phyloP scores from a whole-genome alignment of 1,140 invertebrate species.

The Drosophila sp. region DNA sequence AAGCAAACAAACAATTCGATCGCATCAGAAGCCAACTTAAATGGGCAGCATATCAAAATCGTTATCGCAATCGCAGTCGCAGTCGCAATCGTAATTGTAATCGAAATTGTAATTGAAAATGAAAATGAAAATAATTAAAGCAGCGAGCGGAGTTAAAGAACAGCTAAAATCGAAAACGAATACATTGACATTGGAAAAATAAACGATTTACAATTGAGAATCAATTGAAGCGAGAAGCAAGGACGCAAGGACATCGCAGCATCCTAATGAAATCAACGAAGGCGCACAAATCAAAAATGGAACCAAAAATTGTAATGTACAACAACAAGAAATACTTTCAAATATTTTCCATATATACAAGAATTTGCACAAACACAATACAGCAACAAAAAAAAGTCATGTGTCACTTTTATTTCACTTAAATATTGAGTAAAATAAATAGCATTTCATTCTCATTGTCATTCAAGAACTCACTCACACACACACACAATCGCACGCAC shows the following conservation, averaged over 20 bases:
- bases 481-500: slow-evolving; percentile 12
- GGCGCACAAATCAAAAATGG: slow-evolving; percentile 67
- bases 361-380: slow-evolving; percentile 31
- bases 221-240: slow-evolving; percentile 5
- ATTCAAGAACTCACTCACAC: slow-evolving; percentile 23
- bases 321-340: slow-evolving; percentile 33
- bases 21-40: slow-evolving; percentile 12
- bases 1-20: slow-evolving; percentile 10
- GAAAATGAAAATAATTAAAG: slow-evolving; percentile 9
- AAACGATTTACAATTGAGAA: slow-evolving; percentile 1
- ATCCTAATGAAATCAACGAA: slow-evolving; percentile 68
- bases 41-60: slow-evolving; percentile 41
- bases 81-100: slow-evolving; percentile 39
- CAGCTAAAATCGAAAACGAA: not conserved
- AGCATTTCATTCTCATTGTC: slow-evolving; percentile 55
- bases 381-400: slow-evolving; percentile 38
- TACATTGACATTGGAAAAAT: not conserved
- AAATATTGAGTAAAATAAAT: slow-evolving; percentile 51
- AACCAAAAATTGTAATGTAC: slow-evolving; percentile 81
- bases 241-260: slow-evolving; percentile 9
- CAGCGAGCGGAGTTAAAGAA: slow-evolving; percentile 8
- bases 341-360: slow-evolving; percentile 18
- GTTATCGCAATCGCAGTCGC: slow-evolving; percentile 22
- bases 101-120: slow-evolving; percentile 14
- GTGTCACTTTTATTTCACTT: slow-evolving; percentile 46